These are phyloP conservation scores for Crotalus viridis DNA, from an alignment of 2,113 vertebrate genomes.

Conservation along the genomic window DNA sequence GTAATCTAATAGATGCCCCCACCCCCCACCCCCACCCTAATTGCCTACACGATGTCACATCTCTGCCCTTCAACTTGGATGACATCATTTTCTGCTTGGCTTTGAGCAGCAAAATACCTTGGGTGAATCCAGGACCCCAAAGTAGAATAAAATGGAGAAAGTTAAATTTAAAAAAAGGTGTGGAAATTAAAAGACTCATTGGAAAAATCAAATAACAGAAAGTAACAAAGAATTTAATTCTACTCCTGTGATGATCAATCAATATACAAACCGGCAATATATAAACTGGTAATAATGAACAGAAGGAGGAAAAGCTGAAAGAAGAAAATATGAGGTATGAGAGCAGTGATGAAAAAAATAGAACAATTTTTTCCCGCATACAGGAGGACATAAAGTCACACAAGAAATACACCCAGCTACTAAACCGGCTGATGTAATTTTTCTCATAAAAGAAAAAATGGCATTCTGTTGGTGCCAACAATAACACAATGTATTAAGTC, in stretches of 20 bases:
- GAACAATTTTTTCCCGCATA: not conserved
- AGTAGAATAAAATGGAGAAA: not conserved
- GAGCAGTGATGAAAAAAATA: not conserved
- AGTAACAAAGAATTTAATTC: not conserved
- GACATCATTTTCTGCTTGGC: not conserved
- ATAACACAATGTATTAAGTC: not conserved
- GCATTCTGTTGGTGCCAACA: not conserved
- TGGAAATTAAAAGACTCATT: not conserved
- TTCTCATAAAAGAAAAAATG: not conserved
- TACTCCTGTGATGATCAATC: not conserved
- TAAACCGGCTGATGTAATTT: not conserved
- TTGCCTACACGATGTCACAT: not conserved
- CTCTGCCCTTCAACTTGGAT: not conserved
- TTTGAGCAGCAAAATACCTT: not conserved
- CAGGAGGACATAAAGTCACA: not conserved
- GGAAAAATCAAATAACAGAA: not conserved
- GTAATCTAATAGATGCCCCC: not conserved
- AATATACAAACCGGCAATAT: not conserved
- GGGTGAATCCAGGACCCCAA: not conserved
- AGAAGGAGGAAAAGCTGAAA: not conserved
- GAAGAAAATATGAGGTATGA: not conserved
- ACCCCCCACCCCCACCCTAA: too few relatives aligned
- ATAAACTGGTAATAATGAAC: not conserved
- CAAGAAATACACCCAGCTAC: not conserved
- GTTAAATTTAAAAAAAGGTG: not conserved